A percentile compares a stretch with the other conserved stretches of the same genome.
Evolutionary conservation across 1,140 invertebrate genomes (phyloP).

Genomic region (Lepidurus apus): DNA sequence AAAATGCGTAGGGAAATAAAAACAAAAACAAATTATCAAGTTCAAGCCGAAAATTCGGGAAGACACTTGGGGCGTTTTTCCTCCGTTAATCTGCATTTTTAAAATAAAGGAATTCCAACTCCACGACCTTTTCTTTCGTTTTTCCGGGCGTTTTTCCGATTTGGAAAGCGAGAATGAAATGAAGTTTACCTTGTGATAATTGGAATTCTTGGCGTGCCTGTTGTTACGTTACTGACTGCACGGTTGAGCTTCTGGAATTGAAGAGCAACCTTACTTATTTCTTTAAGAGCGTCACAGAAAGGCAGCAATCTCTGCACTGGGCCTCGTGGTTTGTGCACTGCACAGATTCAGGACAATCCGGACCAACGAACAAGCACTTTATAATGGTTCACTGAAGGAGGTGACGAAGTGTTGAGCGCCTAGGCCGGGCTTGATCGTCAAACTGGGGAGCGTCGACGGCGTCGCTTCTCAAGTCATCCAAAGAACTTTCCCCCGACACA

Average conservation of each 20-base stretch:
- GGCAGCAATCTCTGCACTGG: neutral
- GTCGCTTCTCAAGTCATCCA: neutral
- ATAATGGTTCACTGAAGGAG: slow-evolving; percentile 3
- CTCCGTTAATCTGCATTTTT: too few relatives aligned
- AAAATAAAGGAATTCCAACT: too few relatives aligned
- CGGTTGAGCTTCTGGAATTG: neutral
- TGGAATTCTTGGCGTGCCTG: neutral
- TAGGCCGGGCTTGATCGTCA: neutral
- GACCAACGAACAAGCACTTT: neutral
- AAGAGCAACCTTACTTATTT: neutral
- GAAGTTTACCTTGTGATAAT: slow-evolving; percentile 8
- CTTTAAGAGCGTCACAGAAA: neutral
- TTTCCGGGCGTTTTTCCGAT: neutral
- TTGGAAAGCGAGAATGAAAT: neutral
- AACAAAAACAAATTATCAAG: too few relatives aligned
- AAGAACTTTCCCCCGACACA: neutral
- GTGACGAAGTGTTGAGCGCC: neutral
- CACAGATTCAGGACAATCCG: neutral
- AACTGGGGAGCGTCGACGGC: neutral
- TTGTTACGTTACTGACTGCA: neutral
- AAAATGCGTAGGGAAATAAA: too few relatives aligned
- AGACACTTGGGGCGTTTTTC: too few relatives aligned
- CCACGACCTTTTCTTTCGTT: too few relatives aligned
- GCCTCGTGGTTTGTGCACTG: neutral
- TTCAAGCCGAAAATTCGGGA: too few relatives aligned